phyloP scores from a whole-genome alignment of 1,140 invertebrate genomes.

The Drosophila auraria region DNA sequence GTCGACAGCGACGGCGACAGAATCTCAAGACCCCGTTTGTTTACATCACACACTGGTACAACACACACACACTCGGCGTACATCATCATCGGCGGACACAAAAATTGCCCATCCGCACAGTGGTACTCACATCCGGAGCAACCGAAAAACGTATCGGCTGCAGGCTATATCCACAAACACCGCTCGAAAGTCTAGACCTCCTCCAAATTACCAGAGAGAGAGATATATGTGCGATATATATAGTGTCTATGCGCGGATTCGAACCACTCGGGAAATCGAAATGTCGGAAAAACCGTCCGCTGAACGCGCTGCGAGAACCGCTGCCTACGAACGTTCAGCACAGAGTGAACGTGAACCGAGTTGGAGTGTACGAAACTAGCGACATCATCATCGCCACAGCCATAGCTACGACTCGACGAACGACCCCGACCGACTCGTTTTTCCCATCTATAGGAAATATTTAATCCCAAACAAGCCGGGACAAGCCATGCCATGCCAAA shows the following conservation, averaged over 20 bases:
- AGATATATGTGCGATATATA: constrained; percentile 13
- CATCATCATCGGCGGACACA: constrained; percentile 4
- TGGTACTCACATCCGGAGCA: constrained; percentile 65
- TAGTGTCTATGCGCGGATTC: constrained; percentile 3
- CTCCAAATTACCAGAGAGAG: not conserved
- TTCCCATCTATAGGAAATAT: constrained; percentile 84
- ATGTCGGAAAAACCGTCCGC: constrained; percentile 3
- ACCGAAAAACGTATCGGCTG: constrained; percentile 10
- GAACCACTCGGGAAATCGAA: constrained; percentile 25
- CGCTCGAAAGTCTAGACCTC: constrained; percentile 10
- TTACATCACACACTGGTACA: constrained; percentile 57
- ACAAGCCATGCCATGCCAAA: constrained; percentile 55
- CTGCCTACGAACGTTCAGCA: constrained; percentile 74
- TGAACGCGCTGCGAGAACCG: constrained; percentile 64
- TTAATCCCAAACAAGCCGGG: constrained; percentile 82
- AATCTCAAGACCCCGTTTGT: constrained; percentile 83
- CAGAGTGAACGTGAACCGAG: constrained; percentile 57
- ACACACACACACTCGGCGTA: constrained; percentile 8
- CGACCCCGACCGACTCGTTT: constrained; percentile 77
- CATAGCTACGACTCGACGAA: constrained; percentile 49
- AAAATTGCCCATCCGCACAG: constrained; percentile 53
- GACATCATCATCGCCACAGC: constrained; percentile 64
- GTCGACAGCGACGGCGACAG: constrained; percentile 47
- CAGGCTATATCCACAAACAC: constrained; percentile 22
- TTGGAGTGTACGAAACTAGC: constrained; percentile 72